Base-by-base conservation (phyloP, 2,113 vertebrate species). In the Melanotaenia duboulayi region DNA sequence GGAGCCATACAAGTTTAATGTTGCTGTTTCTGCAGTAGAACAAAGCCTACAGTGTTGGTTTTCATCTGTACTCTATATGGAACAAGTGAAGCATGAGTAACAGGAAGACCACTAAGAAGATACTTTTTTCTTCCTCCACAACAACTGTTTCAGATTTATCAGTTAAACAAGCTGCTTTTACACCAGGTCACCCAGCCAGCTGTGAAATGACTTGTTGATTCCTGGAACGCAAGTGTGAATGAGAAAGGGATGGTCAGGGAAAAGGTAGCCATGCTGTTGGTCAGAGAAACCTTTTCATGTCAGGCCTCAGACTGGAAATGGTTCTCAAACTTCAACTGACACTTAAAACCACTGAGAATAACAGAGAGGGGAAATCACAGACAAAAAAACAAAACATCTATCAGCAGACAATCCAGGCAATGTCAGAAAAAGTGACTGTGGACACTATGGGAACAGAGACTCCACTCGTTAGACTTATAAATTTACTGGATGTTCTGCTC, bases 201-300 rank as follows among this genome's bases (percentile, higher is more conserved):
- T 80, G 80, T 89, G 90, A 90, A 90, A 90, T 86, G 76, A 86
- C 85, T 84, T 86, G 89, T 82, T 86, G 85, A 83, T 83, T 58
- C 69, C 1, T 23, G 48, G 71, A 57, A 40, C 40, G 68, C 24
- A 50, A 17, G 22, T 20, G 42, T 40, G 32, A 9, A 39, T 4
- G 48, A 39, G 17, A 17, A 54, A n/a, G 19, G 48, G 32, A 32
- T 7, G 52, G 23, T 17, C 37, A 55, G 39, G 25, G 22, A 37
- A 62, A 24, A 51, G 54, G 22, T 40, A 22, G 55, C 63, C 81
- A 88, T 60, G 54, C 48, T 58, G 80, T 63, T 54, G 11, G 51
- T 28, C 28, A 22, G 17, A n/a, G 58, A 67, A 70, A 75, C 54
- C 60, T 61, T 82, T 65, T 65, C 59, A 63, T 69, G 71, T 83